These are phyloP conservation scores for Numida meleagris DNA, from an alignment of 2,113 vertebrate genomes.

Conservation along the genomic window DNA sequence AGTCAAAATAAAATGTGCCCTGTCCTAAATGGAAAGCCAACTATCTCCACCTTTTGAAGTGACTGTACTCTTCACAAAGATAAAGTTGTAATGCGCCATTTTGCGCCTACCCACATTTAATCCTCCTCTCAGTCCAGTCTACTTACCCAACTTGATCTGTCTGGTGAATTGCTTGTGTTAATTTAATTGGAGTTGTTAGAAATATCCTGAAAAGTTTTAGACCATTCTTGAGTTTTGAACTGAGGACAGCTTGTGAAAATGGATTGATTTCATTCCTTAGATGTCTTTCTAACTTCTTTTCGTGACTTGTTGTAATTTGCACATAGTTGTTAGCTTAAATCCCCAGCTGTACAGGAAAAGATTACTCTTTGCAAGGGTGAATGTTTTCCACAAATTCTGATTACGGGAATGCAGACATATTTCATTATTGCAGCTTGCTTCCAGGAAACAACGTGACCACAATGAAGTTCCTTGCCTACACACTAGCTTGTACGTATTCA, in stretches of 20 bases:
- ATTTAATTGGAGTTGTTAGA: not conserved
- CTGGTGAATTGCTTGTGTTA: not conserved
- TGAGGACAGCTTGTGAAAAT: not conserved
- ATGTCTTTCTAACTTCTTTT: not conserved
- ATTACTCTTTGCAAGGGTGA: not conserved
- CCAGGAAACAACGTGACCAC: not conserved
- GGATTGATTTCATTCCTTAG: not conserved
- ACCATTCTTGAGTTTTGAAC: not conserved
- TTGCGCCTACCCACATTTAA: not conserved
- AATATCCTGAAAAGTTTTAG: not conserved
- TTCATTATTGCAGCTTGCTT: not conserved
- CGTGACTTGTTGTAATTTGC: constrained; percentile 20
- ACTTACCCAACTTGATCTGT: not conserved
- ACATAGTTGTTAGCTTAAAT: not conserved
- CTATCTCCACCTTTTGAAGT: not conserved
- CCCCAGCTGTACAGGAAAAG: not conserved
- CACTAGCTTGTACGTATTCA: not conserved
- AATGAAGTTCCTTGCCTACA: not conserved
- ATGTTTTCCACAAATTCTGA: not conserved
- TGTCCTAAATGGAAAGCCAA: not conserved
- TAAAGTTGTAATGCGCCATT: not conserved
- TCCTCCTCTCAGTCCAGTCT: not conserved
- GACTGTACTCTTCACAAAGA: not conserved
- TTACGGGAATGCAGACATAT: not conserved
- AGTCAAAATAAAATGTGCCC: not conserved